phyloP scores from a whole-genome alignment of 2,797 vertebrate species.

The Crenuchus spilurus region DNA sequence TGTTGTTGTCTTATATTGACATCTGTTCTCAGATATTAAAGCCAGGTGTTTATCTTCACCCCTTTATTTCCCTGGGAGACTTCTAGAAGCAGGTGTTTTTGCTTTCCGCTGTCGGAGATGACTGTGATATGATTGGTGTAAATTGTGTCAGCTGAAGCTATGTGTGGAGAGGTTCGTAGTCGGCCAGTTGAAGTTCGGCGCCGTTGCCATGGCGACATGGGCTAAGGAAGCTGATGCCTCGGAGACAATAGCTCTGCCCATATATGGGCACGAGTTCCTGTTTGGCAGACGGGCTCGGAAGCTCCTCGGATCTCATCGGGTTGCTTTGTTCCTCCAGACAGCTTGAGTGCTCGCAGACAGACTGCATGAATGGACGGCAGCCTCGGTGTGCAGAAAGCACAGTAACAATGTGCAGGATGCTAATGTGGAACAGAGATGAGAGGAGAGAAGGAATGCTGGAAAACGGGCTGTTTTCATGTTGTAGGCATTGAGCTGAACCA shows the following conservation, averaged over 20 bases:
- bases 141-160: conserved; percentile 53
- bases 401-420: conserved; percentile 8
- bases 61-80: conserved; percentile 1
- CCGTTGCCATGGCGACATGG: conserved; percentile 75
- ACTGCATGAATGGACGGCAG: conserved; percentile 25
- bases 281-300: conserved; percentile 62
- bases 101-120: conserved; percentile 14
- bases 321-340: conserved; percentile 43
- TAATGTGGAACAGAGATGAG: neutral
- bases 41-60: neutral
- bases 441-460: neutral
- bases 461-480: neutral
- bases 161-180: conserved; percentile 42
- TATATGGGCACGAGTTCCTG: conserved; percentile 79
- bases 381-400: conserved; percentile 15
- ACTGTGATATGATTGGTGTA: conserved; percentile 53
- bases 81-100: conserved; percentile 41
- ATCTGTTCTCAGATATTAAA: conserved; percentile 5
- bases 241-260: conserved; percentile 72
- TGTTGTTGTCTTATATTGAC: neutral
- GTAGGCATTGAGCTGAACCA: neutral
- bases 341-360: conserved; percentile 30
- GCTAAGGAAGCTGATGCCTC: conserved; percentile 66
- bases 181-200: conserved; percentile 56
- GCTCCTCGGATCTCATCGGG: conserved; percentile 35